Evolutionary conservation across 2,113 vertebrate species (phyloP), one percentile per base, ranked within the genome.

Genomic region (Addax nasomaculatus): DNA sequence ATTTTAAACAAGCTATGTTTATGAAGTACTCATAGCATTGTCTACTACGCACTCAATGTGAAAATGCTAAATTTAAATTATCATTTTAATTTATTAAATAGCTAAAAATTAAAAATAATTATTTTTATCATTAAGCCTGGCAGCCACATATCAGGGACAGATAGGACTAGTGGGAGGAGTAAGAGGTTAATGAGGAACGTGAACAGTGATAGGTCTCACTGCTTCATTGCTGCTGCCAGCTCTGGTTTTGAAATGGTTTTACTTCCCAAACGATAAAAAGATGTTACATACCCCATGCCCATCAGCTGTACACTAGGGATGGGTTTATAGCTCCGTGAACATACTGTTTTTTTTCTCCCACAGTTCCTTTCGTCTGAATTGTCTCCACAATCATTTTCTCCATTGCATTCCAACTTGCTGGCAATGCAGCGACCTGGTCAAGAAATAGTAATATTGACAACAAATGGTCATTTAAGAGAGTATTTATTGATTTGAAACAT

Each of bases 341-440:
- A 99, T 3, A 99, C 99, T 0, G 43, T 1, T 33, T 94, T 99
- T n/a, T 90, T 97, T 5, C 36, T 60, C 2, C 19, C 94, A 79
- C 99, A 99, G 70, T 98, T 83, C 67, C 97, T 99, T 99, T 99
- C 99, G 45, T 99, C 99, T 1, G 99, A 99, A 93, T 99, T 99
- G 96, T 99, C 99, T 16, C 99, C 99, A 67, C 99, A 99, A 98
- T 99, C 99, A 51, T 99, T 99, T 98, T 99, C 99, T 39, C 97
- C 98, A 98, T 99, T 99, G 93, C 99, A 99, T 51, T 98, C 98
- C 67, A 99, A 96, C 2, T 98, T 98, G 2, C 96, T 97, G 90
- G 99, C 98, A 97, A 99, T 99, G 97, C 99, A 99, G 85, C 99
- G 99, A 36, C 99, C 99, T 99, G 98, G 55, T 79, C 39, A 97